phyloP scores from a whole-genome alignment of 2,888 invertebrate genomes.

The Cryptocheilus praepositus region DNA sequence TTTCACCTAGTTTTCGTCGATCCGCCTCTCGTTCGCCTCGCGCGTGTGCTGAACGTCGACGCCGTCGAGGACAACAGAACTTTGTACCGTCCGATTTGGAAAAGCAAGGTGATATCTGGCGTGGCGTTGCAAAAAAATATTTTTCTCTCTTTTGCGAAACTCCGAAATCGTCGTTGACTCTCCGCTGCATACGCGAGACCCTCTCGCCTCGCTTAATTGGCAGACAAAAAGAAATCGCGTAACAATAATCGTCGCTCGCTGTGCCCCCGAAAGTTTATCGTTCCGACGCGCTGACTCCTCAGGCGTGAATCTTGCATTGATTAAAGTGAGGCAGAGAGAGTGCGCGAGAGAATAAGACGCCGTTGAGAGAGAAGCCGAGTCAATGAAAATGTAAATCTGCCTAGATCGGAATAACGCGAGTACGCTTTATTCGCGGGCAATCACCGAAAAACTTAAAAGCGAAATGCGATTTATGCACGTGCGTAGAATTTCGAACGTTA shows the following conservation, averaged over 20 bases:
- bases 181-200: background rate
- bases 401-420: too few species aligned
- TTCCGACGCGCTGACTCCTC: background rate
- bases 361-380: too few species aligned
- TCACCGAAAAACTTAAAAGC: too few species aligned
- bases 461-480: too few species aligned
- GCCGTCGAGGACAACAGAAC: background rate
- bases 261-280: slow-evolving; percentile 54
- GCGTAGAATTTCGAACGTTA: too few species aligned
- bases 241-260: slow-evolving; percentile 39
- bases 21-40: too few species aligned
- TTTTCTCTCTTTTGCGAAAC: slow-evolving; percentile 4
- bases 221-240: slow-evolving; percentile 26
- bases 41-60: too few species aligned
- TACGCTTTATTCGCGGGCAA: too few species aligned
- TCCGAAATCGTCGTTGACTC: slow-evolving; percentile 1
- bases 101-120: slow-evolving; percentile 16
- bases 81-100: slow-evolving; percentile 20
- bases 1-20: too few species aligned
- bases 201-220: background rate
- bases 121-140: slow-evolving; percentile 16
- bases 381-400: too few species aligned
- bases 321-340: background rate
- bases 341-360: too few species aligned
- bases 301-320: slow-evolving; percentile 6